These are phyloP conservation scores for Tipula lateralis DNA, from an alignment of 2,888 invertebrate species.

Conservation along the genomic window DNA sequence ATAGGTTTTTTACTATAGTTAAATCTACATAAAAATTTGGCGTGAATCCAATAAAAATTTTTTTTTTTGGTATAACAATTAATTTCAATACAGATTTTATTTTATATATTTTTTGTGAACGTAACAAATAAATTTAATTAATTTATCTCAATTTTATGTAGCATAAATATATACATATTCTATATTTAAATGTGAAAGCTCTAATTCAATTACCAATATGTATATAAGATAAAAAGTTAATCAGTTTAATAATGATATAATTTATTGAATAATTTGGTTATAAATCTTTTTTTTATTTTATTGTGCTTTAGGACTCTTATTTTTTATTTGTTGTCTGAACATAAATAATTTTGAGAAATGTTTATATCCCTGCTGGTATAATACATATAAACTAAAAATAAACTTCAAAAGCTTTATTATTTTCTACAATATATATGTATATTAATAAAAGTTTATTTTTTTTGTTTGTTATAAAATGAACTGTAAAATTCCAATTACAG, in stretches of 20 bases:
- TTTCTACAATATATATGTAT: background rate
- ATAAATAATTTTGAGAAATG: background rate
- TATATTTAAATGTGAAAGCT: background rate
- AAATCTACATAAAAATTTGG: too few relatives aligned
- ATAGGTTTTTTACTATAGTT: too few relatives aligned
- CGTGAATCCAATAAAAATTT: background rate
- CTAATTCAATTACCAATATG: background rate
- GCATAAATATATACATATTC: background rate
- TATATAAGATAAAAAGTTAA: background rate
- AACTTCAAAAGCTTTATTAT: background rate
- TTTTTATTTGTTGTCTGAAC: background rate
- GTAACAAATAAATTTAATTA: background rate
- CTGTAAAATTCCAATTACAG: background rate
- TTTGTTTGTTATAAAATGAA: background rate
- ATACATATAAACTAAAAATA: background rate
- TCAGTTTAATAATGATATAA: background rate
- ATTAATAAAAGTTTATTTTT: background rate
- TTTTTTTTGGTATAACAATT: background rate
- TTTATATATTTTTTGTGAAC: background rate
- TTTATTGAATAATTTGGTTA: background rate
- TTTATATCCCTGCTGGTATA: background rate
- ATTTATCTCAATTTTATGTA: background rate
- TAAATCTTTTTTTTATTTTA: background rate
- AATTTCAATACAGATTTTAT: slow-evolving; percentile 1
- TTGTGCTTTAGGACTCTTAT: background rate